Conservation (phyloP, 1,140 invertebrate species). For the Drosophila ananassae region DNA sequence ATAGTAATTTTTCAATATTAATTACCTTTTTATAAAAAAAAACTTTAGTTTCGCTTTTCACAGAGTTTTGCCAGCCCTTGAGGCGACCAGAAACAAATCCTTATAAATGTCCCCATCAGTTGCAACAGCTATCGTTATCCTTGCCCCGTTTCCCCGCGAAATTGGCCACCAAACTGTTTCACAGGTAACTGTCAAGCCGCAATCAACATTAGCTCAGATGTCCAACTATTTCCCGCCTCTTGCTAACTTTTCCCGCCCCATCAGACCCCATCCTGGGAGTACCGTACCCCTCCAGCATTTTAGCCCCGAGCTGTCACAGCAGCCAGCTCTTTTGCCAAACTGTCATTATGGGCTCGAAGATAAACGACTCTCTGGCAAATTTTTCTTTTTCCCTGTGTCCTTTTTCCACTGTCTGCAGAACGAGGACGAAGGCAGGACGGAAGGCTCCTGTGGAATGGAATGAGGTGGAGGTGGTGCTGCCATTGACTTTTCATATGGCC, state of each 20-base stretch:
- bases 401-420: conserved; percentile 19
- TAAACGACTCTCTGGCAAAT: conserved; percentile 74
- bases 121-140: conserved; percentile 17
- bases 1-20: not conserved
- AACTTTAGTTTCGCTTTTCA: not conserved
- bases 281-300: conserved; percentile 2
- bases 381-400: conserved; percentile 37
- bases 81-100: conserved; percentile 2
- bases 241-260: conserved; percentile 1
- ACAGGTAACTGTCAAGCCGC: conserved; percentile 51
- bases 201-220: conserved; percentile 49
- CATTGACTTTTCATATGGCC: conserved; percentile 79
- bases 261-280: not conserved
- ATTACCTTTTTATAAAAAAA: not conserved
- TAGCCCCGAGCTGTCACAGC: conserved; percentile 61
- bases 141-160: not conserved
- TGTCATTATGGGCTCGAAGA: conserved; percentile 79
- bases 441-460: not conserved
- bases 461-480: conserved; percentile 16
- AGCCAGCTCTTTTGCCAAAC: conserved; percentile 69
- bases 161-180: conserved; percentile 24
- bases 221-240: conserved; percentile 19
- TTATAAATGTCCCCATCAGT: conserved; percentile 20
- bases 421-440: not conserved
- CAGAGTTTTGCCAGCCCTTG: not conserved